Evolutionary conservation across 2,113 vertebrate species (phyloP), one percentile per base, ranked within the genome.

Genomic region (Onychostoma macrolepis): DNA sequence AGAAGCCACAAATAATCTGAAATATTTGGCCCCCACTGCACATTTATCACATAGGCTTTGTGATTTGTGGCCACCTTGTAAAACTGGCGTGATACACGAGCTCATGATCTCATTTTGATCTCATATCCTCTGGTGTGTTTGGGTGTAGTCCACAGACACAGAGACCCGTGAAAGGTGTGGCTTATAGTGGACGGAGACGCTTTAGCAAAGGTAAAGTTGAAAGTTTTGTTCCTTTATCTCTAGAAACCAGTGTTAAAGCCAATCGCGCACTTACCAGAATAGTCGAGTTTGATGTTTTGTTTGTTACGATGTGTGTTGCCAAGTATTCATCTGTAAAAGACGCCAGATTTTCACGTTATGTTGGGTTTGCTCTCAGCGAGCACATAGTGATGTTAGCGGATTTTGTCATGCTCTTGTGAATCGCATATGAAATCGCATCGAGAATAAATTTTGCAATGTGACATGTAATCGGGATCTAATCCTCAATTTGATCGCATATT

Each of bases 71-170:
- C 38, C 41, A 45, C 72, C 15, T 6, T n/a, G 19, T 74, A 74
- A 41, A 76, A 6, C 41, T 13, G 1, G 74, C 41, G 38, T 48
- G 74, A n/a, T 4, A 24, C 9, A 45, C 21, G 36, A 41, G 2
- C n/a, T 53, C 11, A 4, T 80, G 79, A 81, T 26, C 36, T 61
- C 56, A 26, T 38, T 28, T 26, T 43, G 80, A 82, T 67, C 80
- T 71, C 81, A 83, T 50, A 33, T 71, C 65, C 63, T 83, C 19
- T 53, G 26, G 26, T 80, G 30, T 8, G 43, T 71, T 83, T 33
- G 63, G 81, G 81, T 19, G 81, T 36, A n/a, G 63, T 50, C 48
- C 1, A 36, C 0, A 36, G 36, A 28, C 80, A 7, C 26, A 71
- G 45, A 24, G 77, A 58, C 48, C 30, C 9, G 61, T 13, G 6